These are phyloP conservation scores for Pasiphila rectangulata DNA, from an alignment of 2,888 invertebrate species.

Conservation along the genomic window DNA sequence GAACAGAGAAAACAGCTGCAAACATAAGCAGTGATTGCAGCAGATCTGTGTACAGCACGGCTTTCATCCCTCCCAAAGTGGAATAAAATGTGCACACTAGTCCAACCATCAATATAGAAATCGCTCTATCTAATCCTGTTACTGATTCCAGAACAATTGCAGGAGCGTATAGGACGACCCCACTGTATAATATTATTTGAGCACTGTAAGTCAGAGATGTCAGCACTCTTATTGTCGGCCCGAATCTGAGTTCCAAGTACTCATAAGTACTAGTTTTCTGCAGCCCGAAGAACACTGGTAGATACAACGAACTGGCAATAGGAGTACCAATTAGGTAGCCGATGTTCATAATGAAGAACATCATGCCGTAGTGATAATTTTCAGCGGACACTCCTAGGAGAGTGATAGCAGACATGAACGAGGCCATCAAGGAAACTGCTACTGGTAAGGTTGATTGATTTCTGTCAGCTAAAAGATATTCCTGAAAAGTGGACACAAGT, in stretches of 20 bases:
- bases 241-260: conserved; percentile 94
- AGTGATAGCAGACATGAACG: conserved; percentile 95
- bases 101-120: conserved; percentile 88
- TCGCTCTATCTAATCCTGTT: conserved; percentile 86
- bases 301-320: conserved; percentile 86
- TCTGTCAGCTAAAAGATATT: conserved; percentile 90
- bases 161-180: conserved; percentile 96
- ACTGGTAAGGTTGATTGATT: conserved; percentile 91
- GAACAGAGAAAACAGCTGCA: conserved; percentile 88
- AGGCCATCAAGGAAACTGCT: conserved; percentile 94
- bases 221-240: conserved; percentile 85
- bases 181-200: conserved; percentile 95
- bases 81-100: conserved; percentile 93
- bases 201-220: conserved; percentile 92
- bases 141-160: conserved; percentile 93
- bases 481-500: conserved; percentile 79
- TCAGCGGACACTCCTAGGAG: conserved; percentile 94
- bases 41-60: conserved; percentile 92
- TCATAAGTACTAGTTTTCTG: conserved; percentile 94
- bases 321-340: conserved; percentile 89
- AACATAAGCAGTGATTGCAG: conserved; percentile 93
- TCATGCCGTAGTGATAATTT: conserved; percentile 90
- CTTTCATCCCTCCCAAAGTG: conserved; percentile 94
- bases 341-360: conserved; percentile 89
- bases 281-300: conserved; percentile 92